Percentiles rank a stretch among this genome's conserved stretches.
Evolutionary conservation across 2,113 vertebrate genomes (phyloP).

Genomic region (Aplodontia rufa): DNA sequence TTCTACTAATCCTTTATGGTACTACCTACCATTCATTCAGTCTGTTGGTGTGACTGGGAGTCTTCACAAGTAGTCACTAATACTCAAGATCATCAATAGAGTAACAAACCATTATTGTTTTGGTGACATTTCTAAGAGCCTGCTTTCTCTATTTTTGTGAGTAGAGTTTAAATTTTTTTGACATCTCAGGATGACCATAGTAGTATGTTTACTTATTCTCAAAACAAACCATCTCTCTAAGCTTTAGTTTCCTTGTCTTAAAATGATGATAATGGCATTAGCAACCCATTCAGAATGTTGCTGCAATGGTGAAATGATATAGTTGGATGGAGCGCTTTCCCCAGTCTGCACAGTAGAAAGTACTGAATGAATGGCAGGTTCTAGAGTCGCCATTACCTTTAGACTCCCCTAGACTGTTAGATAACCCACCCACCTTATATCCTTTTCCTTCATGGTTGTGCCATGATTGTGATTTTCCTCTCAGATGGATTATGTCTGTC

Average conservation of each 20-base stretch:
- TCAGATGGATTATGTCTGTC: not conserved
- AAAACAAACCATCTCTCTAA: not conserved
- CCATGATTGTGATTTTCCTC: not conserved
- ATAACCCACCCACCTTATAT: not conserved
- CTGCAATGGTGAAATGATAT: not conserved
- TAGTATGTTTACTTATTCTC: not conserved
- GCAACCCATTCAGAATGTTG: not conserved
- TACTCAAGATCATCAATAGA: not conserved
- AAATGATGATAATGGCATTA: not conserved
- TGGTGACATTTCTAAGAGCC: not conserved
- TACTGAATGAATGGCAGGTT: not conserved
- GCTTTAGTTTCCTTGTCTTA: conserved; percentile 22
- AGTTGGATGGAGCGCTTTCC: not conserved
- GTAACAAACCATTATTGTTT: not conserved
- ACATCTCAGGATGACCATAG: not conserved
- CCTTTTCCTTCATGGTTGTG: not conserved
- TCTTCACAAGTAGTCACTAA: not conserved
- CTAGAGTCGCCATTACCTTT: not conserved
- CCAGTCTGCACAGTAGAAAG: not conserved
- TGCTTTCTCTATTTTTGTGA: not conserved
- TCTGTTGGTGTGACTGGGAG: not conserved
- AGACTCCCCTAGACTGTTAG: not conserved
- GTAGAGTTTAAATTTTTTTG: not conserved
- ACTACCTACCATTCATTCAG: not conserved
- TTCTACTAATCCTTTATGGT: not conserved